Base-by-base conservation (phyloP, 1,140 invertebrate species). In the Vanessa atalanta region DNA sequence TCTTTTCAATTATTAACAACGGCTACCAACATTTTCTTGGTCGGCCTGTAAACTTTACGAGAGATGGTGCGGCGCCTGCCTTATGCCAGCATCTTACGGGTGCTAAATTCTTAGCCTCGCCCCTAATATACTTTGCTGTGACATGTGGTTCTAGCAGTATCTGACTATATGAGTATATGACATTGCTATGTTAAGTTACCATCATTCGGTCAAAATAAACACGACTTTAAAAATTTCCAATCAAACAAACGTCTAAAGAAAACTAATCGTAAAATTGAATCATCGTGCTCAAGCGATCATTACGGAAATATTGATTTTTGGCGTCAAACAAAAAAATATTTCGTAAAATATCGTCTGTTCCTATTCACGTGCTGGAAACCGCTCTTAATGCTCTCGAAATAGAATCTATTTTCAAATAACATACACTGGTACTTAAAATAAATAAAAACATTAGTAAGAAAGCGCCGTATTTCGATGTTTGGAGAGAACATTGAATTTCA, bases 401-500 rank as follows among this genome's bases (percentile, higher is more conserved):
- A 55, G n/a, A 12, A 20, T 26, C 6, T 60, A 60, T 61, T 15
- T 37, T 61, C 12, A 0, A 26, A 26, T 26, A 15, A 7, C 5
- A 37, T 23, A 15, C 1, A 16, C 15, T 14, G 23, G 15, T 37
- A 31, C 31, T 61, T 61, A n/a, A 61, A 37, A 14, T 11, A 60
- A 60, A 61, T 14, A 37, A 61, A 61, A 61, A 61, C 13, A 4
- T 23, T 37, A 61, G 26, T 13, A 61, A 37, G 57, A 69, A 23
- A 60, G 74, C 74, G 79, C 71, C 63, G 77, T 79, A 76, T 75
- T 73, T 73, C 70, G 65, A 72, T 81, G 69, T 81, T 81, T 79
- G 75, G 71, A 79, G 77, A 81, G 73, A 81, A 72, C 65, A 71
- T 7, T 16, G n/a, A 31, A 31, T 57, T 11, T 23, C 15, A 23